phyloP scores from a whole-genome alignment of 2,888 invertebrate species.

The Siphlonurus alternatus region DNA sequence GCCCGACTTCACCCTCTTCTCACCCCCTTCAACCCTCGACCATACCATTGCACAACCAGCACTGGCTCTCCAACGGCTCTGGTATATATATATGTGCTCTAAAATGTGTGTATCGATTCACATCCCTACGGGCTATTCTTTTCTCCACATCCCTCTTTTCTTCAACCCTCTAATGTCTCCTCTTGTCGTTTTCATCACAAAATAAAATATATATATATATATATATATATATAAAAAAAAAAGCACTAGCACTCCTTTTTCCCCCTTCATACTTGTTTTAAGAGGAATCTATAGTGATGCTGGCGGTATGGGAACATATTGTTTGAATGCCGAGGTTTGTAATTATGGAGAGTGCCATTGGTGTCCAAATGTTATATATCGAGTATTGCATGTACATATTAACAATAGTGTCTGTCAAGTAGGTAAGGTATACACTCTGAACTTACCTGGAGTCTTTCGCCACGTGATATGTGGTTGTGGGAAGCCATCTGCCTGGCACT shows the following conservation, averaged over 20 bases:
- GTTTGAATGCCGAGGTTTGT: neutral
- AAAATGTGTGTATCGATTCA: neutral
- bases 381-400: too few relatives aligned
- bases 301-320: too few relatives aligned
- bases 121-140: neutral
- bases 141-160: neutral
- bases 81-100: neutral
- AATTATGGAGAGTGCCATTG: neutral
- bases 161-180: neutral
- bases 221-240: too few relatives aligned
- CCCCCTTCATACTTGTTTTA: neutral
- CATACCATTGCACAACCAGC: too few relatives aligned
- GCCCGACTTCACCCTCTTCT: neutral
- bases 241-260: neutral
- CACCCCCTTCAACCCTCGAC: neutral
- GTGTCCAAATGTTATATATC: too few relatives aligned
- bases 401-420: too few relatives aligned
- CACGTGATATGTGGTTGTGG: constrained; percentile 25
- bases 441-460: constrained; percentile 16
- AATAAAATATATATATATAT: neutral
- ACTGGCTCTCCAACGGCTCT: neutral
- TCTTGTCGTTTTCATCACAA: neutral
- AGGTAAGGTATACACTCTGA: too few relatives aligned
- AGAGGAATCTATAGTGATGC: too few relatives aligned
- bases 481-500: constrained; percentile 27